These are phyloP conservation scores for Diploptera punctata DNA, from an alignment of 2,888 invertebrate genomes.

Conservation along the genomic window DNA sequence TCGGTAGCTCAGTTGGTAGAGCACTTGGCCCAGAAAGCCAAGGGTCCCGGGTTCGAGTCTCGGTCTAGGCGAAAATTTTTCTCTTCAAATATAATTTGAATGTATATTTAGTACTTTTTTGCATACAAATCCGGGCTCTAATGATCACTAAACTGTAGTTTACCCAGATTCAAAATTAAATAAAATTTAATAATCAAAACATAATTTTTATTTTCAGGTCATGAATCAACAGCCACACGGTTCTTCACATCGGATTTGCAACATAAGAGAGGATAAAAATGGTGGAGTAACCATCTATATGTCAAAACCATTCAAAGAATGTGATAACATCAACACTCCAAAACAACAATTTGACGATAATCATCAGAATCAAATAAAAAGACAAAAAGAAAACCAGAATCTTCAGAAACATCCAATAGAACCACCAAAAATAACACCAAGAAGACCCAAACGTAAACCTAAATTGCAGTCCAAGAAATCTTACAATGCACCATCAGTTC, in stretches of 20 bases:
- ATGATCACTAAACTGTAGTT: too few species aligned
- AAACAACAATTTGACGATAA: slow-evolving; percentile 4
- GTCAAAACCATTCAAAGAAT: slow-evolving; percentile 20
- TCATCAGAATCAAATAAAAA: neutral
- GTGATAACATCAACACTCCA: slow-evolving; percentile 10
- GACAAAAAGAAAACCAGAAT: slow-evolving; percentile 12
- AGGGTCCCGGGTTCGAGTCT: too few species aligned
- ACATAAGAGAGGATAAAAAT: slow-evolving; percentile 18
- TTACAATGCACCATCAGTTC: neutral
- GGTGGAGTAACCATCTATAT: slow-evolving; percentile 24
- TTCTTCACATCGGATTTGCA: slow-evolving; percentile 10
- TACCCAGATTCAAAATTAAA: too few species aligned
- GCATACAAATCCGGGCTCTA: too few species aligned
- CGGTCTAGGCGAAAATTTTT: too few species aligned
- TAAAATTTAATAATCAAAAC: too few species aligned
- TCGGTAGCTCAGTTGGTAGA: too few species aligned
- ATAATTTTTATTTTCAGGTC: slow-evolving; percentile 19
- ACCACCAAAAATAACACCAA: slow-evolving; percentile 15
- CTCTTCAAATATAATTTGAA: too few species aligned
- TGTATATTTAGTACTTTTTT: too few species aligned
- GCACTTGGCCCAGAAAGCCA: too few species aligned
- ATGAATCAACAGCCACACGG: slow-evolving; percentile 19
- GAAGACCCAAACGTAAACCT: slow-evolving; percentile 8
- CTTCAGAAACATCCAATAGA: slow-evolving; percentile 11
- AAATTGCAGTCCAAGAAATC: neutral